Conservation (phyloP, 2,888 invertebrate genomes). For the Nebria salina region DNA sequence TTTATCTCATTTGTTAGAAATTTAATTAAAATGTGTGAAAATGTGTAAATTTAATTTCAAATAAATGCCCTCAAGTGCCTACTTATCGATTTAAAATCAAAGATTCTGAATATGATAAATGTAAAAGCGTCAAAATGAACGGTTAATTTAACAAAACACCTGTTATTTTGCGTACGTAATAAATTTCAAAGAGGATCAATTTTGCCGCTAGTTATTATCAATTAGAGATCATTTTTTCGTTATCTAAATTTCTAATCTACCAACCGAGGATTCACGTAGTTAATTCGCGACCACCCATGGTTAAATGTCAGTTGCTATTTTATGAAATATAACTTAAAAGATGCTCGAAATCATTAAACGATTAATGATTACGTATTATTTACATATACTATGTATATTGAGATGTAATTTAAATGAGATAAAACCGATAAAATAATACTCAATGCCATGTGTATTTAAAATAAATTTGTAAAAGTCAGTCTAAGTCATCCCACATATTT, state of each 20-base stretch:
- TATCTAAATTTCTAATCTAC: constrained; percentile 16
- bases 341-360: neutral
- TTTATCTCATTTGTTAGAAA: too few relatives aligned
- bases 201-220: constrained; percentile 17
- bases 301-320: constrained; percentile 3
- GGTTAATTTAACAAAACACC: constrained; percentile 1
- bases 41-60: neutral
- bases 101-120: constrained; percentile 2
- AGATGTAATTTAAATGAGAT: neutral
- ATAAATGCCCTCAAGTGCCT: neutral
- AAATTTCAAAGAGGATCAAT: neutral
- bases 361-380: neutral
- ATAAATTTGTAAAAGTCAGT: neutral
- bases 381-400: neutral
- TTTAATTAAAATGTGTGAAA: too few relatives aligned
- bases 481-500: constrained; percentile 20
- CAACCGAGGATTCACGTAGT: neutral
- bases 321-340: neutral
- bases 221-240: constrained; percentile 13
- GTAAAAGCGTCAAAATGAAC: neutral
- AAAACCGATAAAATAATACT: neutral
- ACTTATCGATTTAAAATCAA: neutral
- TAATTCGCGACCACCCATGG: constrained; percentile 19
- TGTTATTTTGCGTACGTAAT: constrained; percentile 11
- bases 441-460: neutral